Conservation (phyloP, 2,888 invertebrate species). For the Beris morrisii region DNA sequence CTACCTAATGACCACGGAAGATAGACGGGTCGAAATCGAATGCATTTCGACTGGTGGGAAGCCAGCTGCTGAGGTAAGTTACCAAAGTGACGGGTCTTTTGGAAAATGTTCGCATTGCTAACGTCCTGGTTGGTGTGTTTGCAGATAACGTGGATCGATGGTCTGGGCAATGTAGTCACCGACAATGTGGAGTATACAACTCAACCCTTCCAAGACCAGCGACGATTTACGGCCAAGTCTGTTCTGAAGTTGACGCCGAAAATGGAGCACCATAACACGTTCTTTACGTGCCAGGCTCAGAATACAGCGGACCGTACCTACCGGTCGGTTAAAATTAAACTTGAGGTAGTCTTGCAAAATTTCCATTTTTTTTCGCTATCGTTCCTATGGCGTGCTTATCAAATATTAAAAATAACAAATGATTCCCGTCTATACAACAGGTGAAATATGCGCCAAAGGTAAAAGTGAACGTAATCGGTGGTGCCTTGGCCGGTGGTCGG, state of each 20-base stretch:
- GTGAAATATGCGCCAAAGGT: constrained; percentile 92
- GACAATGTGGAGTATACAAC: constrained; percentile 78
- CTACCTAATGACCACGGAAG: constrained; percentile 83
- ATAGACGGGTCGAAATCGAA: constrained; percentile 85
- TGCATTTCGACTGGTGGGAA: constrained; percentile 90
- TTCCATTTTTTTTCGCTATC: background rate
- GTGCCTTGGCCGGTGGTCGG: constrained; percentile 62
- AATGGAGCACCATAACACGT: constrained; percentile 87
- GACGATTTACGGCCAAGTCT: constrained; percentile 83
- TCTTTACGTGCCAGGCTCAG: constrained; percentile 89
- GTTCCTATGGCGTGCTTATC: constrained; percentile 4
- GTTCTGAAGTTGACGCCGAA: constrained; percentile 80
- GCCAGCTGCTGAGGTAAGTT: constrained; percentile 85
- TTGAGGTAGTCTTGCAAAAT: constrained; percentile 64
- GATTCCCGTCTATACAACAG: constrained; percentile 55
- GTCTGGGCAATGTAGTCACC: constrained; percentile 78
- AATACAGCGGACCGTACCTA: constrained; percentile 88
- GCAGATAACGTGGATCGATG: constrained; percentile 91
- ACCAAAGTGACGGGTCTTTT: background rate
- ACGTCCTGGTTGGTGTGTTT: constrained; percentile 39
- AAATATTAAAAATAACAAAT: constrained; percentile 38
- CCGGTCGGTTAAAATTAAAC: constrained; percentile 74
- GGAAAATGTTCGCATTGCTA: background rate
- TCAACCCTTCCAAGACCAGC: constrained; percentile 75
- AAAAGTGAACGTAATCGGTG: constrained; percentile 67